Base-by-base conservation (phyloP, 2,113 vertebrate species). In the Dromaius novaehollandiae region DNA sequence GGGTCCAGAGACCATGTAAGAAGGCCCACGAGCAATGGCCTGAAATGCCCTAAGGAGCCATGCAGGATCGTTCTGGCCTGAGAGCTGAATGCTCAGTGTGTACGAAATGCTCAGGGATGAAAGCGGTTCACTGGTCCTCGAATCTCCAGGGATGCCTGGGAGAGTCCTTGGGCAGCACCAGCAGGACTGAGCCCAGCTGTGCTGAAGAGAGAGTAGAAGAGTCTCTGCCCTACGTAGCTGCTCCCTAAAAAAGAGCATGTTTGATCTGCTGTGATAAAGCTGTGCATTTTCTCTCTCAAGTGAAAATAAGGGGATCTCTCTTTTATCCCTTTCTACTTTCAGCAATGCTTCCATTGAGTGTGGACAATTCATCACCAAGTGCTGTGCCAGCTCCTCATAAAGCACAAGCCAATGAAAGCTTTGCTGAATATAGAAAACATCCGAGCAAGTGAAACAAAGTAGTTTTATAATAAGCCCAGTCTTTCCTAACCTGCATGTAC, bases 31-130 rank as follows among this genome's bases (percentile, higher is more conserved):
- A 68, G 48, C 87, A 82, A 65, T 5, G 7, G 13, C 2, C 46
- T 77, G 53, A 68, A 64, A 61, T 76, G 46, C 15, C 18, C 36
- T 34, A 64, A 34, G 30, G 48, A 64, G 40, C 16, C 48, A 36
- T 79, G 40, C 36, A 36, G 34, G 21, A 38, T 7, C 25, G 6
- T 19, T 79, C 42, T 66, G 65, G 38, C 7, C 22, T 40, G 53
- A 80, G 9, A 55, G 8, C 30, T 36, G 60, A 1, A 3, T 74
- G 7, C 64, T 65, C 1, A 0, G 2, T 0, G 0, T 55, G 44
- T 6, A 26, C 58, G 22, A 73, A 42, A 28, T 36, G n/a, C 36
- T 48, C 58, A 34, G 40, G 34, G 25, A 58, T 50, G 34, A 70
- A 40, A 88, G 40, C 2, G 6, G 8, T 38, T 88, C 48, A 30